Percentiles rank a stretch among this genome's conserved stretches.
These are phyloP conservation scores for Epinephelus awoara DNA, from an alignment of 2,797 vertebrate species.

Conservation along the genomic window DNA sequence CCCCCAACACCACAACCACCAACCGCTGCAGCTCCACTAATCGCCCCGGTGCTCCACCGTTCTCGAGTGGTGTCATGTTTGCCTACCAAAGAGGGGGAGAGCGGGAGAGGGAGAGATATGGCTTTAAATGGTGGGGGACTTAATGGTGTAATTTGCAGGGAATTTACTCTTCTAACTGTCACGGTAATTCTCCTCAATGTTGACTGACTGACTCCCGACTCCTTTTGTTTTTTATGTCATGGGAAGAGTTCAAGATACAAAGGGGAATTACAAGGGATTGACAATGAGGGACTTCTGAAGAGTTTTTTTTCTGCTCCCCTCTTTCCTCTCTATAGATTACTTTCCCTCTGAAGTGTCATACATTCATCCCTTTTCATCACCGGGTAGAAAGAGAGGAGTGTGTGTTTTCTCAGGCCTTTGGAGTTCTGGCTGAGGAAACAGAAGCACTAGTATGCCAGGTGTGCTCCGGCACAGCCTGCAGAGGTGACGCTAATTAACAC, in stretches of 20 bases:
- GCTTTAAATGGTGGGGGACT: slow-evolving; percentile 55
- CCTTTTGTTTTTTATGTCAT: slow-evolving; percentile 56
- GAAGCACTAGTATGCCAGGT: slow-evolving; percentile 16
- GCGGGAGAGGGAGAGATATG: slow-evolving; percentile 35
- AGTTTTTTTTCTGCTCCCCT: slow-evolving; percentile 10
- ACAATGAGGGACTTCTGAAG: slow-evolving; percentile 51
- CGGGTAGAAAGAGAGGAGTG: neutral
- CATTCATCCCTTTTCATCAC: slow-evolving; percentile 49
- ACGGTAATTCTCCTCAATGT: slow-evolving; percentile 63
- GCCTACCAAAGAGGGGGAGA: slow-evolving; percentile 44
- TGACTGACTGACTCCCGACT: slow-evolving; percentile 60
- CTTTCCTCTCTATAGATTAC: slow-evolving; percentile 42
- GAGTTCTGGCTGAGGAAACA: neutral
- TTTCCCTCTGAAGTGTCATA: slow-evolving; percentile 61
- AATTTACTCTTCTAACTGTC: slow-evolving; percentile 73
- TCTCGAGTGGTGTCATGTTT: slow-evolving; percentile 65
- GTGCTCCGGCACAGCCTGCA: slow-evolving; percentile 32
- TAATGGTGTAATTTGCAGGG: slow-evolving; percentile 75
- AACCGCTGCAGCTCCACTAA: slow-evolving; percentile 56
- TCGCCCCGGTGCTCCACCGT: slow-evolving; percentile 51
- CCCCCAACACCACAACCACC: neutral
- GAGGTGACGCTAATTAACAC: slow-evolving; percentile 58
- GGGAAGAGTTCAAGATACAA: slow-evolving; percentile 41
- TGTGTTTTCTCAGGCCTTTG: slow-evolving; percentile 18
- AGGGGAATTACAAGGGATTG: slow-evolving; percentile 66